Evolutionary conservation across 2,888 invertebrate genomes (phyloP).

Genomic region (Odontocerum albicorne): DNA sequence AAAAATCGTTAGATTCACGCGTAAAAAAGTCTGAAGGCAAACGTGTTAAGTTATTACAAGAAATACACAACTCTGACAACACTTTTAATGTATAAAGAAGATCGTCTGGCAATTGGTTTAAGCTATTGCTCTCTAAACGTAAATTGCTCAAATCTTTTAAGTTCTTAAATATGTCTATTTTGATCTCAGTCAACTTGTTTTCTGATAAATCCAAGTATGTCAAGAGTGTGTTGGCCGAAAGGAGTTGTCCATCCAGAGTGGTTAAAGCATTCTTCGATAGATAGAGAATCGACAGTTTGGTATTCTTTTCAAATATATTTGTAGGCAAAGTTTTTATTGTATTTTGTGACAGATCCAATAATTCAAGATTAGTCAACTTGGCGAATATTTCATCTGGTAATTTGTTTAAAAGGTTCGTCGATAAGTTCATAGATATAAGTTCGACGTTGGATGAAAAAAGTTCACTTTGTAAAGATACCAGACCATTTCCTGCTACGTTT

Average conservation of each 20-base stretch:
- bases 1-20: not conserved
- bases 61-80: not conserved
- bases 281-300: not conserved
- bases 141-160: not conserved
- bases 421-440: not conserved
- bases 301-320: not conserved
- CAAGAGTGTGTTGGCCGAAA: too few relatives aligned
- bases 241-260: too few relatives aligned
- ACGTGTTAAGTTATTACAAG: conserved; percentile 6
- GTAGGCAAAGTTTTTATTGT: not conserved
- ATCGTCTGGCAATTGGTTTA: not conserved
- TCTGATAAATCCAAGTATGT: too few relatives aligned
- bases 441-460: not conserved
- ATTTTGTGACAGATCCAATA: not conserved
- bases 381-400: not conserved
- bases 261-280: conserved; percentile 5
- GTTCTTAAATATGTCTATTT: not conserved
- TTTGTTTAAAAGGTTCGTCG: not conserved
- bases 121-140: not conserved
- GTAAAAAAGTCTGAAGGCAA: not conserved
- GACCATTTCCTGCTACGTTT: not conserved
- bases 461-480: too few relatives aligned
- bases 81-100: not conserved
- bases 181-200: not conserved
- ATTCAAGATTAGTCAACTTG: not conserved